phyloP scores from a whole-genome alignment of 2,888 invertebrate genomes.

The Orthonychiurus folsomi region DNA sequence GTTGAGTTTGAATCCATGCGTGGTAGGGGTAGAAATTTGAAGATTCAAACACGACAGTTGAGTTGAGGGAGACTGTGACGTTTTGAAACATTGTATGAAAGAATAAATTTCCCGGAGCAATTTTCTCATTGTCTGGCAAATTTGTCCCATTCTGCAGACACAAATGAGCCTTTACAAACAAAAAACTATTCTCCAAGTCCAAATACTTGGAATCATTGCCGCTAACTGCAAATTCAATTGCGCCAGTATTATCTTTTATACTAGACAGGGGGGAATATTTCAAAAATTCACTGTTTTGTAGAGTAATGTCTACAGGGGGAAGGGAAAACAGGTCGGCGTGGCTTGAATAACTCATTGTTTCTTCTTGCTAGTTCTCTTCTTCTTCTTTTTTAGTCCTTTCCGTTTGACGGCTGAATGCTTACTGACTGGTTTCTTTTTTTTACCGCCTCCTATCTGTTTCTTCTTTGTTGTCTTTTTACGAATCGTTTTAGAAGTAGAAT shows the following conservation, averaged over 20 bases:
- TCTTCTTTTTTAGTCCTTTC: background rate
- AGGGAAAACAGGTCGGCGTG: slow-evolving; percentile 1
- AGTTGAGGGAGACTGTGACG: background rate
- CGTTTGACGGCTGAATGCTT: background rate
- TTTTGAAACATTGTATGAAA: slow-evolving; percentile 5
- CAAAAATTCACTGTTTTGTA: background rate
- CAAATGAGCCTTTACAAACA: background rate
- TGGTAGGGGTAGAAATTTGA: slow-evolving; percentile 1
- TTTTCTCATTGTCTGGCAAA: background rate
- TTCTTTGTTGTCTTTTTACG: background rate
- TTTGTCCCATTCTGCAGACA: background rate
- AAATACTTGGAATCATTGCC: background rate
- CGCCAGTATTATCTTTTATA: slow-evolving; percentile 6
- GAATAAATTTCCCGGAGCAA: slow-evolving; percentile 1
- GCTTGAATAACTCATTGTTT: background rate
- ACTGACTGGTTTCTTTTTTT: background rate
- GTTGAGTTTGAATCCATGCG: slow-evolving; percentile 4
- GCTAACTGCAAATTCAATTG: background rate
- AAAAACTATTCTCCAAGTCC: background rate
- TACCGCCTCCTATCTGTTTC: background rate
- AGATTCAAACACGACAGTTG: background rate
- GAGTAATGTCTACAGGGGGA: slow-evolving; percentile 4
- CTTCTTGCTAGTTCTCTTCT: no score
- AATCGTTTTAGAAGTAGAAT: background rate
- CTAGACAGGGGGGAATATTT: background rate